Conservation (phyloP, 2,888 invertebrate species). For the Charanyca ferruginea region DNA sequence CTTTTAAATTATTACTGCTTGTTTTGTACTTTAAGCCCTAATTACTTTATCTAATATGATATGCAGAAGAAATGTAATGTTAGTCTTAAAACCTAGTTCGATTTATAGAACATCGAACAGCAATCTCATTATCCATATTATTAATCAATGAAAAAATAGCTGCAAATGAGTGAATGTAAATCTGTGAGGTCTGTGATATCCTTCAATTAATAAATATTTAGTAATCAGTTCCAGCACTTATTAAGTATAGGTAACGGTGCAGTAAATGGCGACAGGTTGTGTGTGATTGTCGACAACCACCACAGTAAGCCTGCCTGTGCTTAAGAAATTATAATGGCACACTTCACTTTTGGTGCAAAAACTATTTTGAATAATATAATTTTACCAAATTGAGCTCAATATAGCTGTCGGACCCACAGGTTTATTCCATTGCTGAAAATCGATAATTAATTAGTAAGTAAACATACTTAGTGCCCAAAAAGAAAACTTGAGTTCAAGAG, state of each 20-base stretch:
- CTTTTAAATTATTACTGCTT: no score
- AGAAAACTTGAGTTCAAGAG: no score
- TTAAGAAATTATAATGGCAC: conserved; percentile 25
- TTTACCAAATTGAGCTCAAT: no score
- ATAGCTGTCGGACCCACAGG: neutral
- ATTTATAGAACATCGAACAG: neutral
- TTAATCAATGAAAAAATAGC: conserved; percentile 23
- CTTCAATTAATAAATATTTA: conserved; percentile 26
- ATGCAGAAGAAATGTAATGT: no score
- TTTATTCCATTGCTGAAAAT: neutral
- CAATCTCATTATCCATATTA: conserved; percentile 9
- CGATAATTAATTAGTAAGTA: neutral
- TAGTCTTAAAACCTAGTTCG: no score
- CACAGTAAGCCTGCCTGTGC: conserved; percentile 35
- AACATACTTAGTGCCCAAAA: no score
- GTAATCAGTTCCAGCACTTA: no score
- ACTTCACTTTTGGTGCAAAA: neutral
- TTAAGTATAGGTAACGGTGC: no score
- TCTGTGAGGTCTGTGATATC: conserved; percentile 21
- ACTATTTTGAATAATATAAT: no score
- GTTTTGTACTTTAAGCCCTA: no score
- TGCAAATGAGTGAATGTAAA: conserved; percentile 24
- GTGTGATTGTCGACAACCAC: conserved; percentile 29
- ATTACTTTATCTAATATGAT: no score
- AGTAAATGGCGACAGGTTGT: conserved; percentile 35